Evolutionary conservation across 2,113 vertebrate species (phyloP).

Genomic region (Ovis canadensis): DNA sequence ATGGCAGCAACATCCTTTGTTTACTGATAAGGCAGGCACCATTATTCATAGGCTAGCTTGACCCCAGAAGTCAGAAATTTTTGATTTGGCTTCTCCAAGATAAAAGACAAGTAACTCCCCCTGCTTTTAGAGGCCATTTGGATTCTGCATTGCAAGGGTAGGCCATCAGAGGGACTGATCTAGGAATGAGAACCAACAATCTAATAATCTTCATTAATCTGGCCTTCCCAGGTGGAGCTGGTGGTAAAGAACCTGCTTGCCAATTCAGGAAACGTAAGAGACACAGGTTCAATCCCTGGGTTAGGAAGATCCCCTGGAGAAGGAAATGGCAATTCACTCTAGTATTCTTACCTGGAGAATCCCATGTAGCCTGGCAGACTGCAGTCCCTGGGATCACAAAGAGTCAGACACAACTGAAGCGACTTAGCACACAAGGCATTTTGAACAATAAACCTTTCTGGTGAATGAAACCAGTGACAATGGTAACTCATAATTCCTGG

Average conservation of each 20-base stretch:
- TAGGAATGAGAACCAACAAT: background rate
- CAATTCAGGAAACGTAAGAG: background rate
- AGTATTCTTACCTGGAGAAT: background rate
- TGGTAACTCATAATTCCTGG: background rate
- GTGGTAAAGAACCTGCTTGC: background rate
- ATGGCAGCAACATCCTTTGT: background rate
- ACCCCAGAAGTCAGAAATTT: background rate
- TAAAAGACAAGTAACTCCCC: background rate
- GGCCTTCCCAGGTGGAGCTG: background rate
- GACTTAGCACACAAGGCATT: background rate
- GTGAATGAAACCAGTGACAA: background rate
- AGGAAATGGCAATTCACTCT: background rate
- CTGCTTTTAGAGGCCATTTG: background rate
- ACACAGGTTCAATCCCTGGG: background rate
- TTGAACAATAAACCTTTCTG: background rate
- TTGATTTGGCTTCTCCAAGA: background rate
- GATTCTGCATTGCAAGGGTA: background rate
- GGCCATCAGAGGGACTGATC: background rate
- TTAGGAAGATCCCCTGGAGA: background rate
- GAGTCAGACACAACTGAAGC: background rate
- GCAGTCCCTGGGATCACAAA: background rate
- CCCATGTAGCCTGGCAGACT: background rate
- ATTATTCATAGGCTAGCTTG: background rate
- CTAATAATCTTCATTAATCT: background rate
- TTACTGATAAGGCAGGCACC: background rate